Conservation (phyloP, 2,888 invertebrate species). For the Archaeoteleia sp. region DNA sequence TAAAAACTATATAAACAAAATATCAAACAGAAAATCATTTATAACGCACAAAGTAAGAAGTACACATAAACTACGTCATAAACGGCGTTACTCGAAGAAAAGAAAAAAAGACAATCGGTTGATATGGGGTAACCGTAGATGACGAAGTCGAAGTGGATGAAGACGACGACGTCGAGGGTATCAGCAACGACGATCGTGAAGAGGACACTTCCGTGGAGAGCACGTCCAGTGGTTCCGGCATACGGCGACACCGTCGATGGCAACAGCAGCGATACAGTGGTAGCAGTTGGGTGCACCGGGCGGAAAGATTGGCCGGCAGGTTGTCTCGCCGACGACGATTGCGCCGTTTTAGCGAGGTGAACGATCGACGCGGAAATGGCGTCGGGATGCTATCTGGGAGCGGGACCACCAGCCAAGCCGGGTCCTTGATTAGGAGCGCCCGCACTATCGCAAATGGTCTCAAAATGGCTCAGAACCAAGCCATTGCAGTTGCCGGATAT, state of each 20-base stretch:
- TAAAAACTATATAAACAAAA: no score
- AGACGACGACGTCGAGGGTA: slow-evolving; percentile 24
- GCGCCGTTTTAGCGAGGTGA: slow-evolving; percentile 33
- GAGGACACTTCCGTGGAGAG: slow-evolving; percentile 66
- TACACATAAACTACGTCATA: no score
- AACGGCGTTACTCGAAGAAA: no score
- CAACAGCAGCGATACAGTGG: slow-evolving; percentile 40
- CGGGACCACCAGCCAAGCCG: slow-evolving; percentile 21
- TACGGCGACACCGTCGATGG: slow-evolving; percentile 38
- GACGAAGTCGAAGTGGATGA: slow-evolving; percentile 39
- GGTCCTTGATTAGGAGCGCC: slow-evolving; percentile 61
- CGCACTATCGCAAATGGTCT: slow-evolving; percentile 82
- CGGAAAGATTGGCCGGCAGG: slow-evolving; percentile 45
- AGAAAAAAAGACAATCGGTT: no score
- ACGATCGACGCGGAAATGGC: slow-evolving; percentile 28
- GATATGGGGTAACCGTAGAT: slow-evolving; percentile 38
- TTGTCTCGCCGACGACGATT: slow-evolving; percentile 28
- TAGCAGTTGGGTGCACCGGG: slow-evolving; percentile 53
- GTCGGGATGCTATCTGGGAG: slow-evolving; percentile 41
- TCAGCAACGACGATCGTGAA: slow-evolving; percentile 56
- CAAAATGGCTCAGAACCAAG: slow-evolving; percentile 83
- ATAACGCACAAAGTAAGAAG: no score
- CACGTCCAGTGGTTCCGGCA: slow-evolving; percentile 62
- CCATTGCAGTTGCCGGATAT: slow-evolving; percentile 83
- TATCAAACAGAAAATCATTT: no score